Percentiles rank a stretch among this genome's conserved stretches.
These are phyloP conservation scores for Psittacula derbiana DNA, from an alignment of 2,797 vertebrate species.

Conservation along the genomic window DNA sequence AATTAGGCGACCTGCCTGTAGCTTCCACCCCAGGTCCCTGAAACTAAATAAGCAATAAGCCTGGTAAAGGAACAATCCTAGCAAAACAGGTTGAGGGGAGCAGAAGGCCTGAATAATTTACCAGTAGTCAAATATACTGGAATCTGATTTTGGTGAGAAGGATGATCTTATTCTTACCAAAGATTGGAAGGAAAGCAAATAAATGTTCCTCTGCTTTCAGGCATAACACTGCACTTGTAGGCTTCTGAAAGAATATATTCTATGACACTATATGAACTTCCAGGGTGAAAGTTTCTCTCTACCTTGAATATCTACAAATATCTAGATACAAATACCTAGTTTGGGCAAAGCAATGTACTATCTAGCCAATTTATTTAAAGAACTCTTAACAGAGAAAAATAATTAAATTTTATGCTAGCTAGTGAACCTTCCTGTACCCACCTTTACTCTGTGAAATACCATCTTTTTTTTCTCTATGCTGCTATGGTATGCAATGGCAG, in stretches of 20 bases:
- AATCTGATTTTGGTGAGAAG: neutral
- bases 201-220: neutral
- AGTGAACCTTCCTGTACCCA: neutral
- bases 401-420: neutral
- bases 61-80: neutral
- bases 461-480: neutral
- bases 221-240: neutral
- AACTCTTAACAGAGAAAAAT: neutral
- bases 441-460: neutral
- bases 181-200: neutral
- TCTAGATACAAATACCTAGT: neutral
- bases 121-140: neutral
- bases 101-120: neutral
- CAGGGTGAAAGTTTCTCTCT: neutral
- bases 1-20: neutral
- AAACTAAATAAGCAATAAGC: neutral
- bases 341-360: neutral
- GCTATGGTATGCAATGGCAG: neutral
- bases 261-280: neutral
- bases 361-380: neutral
- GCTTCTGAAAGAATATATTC: neutral
- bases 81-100: neutral
- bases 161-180: neutral
- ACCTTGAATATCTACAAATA: neutral
- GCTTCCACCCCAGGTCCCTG: neutral